These are phyloP conservation scores for Candoia aspera DNA, from an alignment of 2,113 vertebrate genomes.

Conservation along the genomic window DNA sequence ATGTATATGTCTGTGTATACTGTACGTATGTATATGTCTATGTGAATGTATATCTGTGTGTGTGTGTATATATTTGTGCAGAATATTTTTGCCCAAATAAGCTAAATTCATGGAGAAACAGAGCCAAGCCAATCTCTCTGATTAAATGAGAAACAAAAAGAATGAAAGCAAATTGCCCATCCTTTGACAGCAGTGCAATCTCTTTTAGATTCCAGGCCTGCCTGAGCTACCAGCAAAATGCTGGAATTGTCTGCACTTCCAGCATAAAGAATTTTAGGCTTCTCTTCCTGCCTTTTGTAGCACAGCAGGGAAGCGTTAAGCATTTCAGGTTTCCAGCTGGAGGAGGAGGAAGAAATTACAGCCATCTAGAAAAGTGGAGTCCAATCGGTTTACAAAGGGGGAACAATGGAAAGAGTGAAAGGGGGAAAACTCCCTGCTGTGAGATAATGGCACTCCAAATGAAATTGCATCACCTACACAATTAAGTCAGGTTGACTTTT, in stretches of 20 bases:
- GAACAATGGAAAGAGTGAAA: conserved; percentile 5
- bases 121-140: not conserved
- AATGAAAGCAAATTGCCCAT: not conserved
- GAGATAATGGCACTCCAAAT: not conserved
- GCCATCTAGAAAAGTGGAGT: not conserved
- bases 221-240: not conserved
- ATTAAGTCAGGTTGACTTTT: conserved; percentile 15
- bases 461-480: conserved; percentile 1
- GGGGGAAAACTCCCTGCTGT: not conserved
- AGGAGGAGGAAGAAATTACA: not conserved
- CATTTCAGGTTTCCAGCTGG: not conserved
- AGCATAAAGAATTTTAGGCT: not conserved
- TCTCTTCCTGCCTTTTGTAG: not conserved
- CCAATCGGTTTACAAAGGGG: not conserved
- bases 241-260: not conserved
- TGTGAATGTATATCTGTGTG: not conserved
- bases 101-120: not conserved
- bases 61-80: not conserved
- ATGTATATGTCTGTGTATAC: too few relatives aligned
- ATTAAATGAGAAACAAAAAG: not conserved
- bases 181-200: not conserved
- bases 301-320: not conserved
- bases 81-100: not conserved
- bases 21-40: too few relatives aligned
- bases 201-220: not conserved